A percentile compares a stretch with the other conserved stretches of the same genome.
phyloP scores from a whole-genome alignment of 2,113 vertebrate genomes.

The Myiopsitta monachus region DNA sequence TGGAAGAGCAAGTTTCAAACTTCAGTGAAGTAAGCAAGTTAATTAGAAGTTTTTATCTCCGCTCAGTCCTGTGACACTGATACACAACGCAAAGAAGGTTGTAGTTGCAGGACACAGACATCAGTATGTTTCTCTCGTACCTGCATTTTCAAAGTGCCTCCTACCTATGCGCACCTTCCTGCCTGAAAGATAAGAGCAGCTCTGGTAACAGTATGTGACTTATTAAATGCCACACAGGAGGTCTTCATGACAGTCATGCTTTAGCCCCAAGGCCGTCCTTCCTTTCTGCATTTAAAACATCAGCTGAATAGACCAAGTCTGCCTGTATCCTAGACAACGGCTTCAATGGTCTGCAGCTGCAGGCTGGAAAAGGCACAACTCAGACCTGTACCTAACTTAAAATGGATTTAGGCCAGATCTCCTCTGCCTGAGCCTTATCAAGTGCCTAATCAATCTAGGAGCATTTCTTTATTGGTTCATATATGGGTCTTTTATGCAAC shows the following conservation, averaged over 20 bases:
- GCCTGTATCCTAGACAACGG: conserved; percentile 48
- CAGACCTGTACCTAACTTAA: not conserved
- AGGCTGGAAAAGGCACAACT: not conserved
- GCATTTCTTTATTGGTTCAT: conserved; percentile 1
- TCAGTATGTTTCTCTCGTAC: not conserved
- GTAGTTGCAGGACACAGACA: not conserved
- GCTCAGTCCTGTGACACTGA: not conserved
- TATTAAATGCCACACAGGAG: not conserved
- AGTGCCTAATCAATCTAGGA: not conserved
- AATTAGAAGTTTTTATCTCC: not conserved
- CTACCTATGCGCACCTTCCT: not conserved
- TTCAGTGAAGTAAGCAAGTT: not conserved
- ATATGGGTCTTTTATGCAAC: not conserved
- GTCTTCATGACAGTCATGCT: not conserved
- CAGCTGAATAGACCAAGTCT: not conserved
- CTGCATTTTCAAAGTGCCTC: not conserved
- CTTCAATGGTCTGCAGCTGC: not conserved
- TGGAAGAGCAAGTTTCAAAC: not conserved
- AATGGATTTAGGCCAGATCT: not conserved
- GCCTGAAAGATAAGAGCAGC: not conserved
- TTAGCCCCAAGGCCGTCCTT: not conserved
- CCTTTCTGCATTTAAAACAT: not conserved
- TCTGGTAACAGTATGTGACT: not conserved
- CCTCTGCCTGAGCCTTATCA: not conserved
- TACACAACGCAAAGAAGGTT: not conserved